Evolutionary conservation across 2,888 invertebrate species (phyloP).

Genomic region (Patella pellucida): DNA sequence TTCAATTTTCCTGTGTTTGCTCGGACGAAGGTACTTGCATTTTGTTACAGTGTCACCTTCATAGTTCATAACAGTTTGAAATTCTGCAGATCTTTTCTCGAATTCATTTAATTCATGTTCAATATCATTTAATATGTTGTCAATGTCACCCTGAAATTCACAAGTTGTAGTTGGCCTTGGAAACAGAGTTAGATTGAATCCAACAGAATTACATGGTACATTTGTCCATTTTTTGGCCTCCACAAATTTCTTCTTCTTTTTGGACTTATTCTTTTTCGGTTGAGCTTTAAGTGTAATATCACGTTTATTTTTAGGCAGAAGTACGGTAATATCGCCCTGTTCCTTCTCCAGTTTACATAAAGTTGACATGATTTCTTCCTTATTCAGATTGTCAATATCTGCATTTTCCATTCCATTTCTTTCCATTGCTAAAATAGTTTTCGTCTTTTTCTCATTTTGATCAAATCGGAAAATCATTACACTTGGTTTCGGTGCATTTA

Average conservation of each 20-base stretch:
- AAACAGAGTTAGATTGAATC: conserved; percentile 52
- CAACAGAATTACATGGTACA: conserved; percentile 39
- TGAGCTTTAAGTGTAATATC: background rate
- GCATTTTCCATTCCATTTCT: too few species aligned
- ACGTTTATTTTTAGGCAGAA: background rate
- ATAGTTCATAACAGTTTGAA: conserved; percentile 29
- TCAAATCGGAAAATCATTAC: too few species aligned
- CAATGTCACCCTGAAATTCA: background rate
- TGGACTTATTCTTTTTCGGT: conserved; percentile 13
- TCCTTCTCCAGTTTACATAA: too few species aligned
- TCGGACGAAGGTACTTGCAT: conserved; percentile 38
- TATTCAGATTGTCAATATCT: too few species aligned
- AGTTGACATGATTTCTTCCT: too few species aligned
- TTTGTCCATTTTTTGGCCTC: conserved; percentile 54
- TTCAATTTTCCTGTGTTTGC: conserved; percentile 44
- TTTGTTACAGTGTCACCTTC: conserved; percentile 29
- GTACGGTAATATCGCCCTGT: background rate
- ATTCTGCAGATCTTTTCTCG: conserved; percentile 29
- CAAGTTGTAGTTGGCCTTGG: conserved; percentile 38
- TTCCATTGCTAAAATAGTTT: too few species aligned
- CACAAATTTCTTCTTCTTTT: conserved; percentile 30
- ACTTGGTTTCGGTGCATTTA: too few species aligned
- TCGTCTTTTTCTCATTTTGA: too few species aligned
- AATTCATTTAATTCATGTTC: conserved; percentile 27
- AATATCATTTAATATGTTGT: background rate